Evolutionary conservation across 2,888 invertebrate species (phyloP).

Genomic region (Dioctria rufipes): DNA sequence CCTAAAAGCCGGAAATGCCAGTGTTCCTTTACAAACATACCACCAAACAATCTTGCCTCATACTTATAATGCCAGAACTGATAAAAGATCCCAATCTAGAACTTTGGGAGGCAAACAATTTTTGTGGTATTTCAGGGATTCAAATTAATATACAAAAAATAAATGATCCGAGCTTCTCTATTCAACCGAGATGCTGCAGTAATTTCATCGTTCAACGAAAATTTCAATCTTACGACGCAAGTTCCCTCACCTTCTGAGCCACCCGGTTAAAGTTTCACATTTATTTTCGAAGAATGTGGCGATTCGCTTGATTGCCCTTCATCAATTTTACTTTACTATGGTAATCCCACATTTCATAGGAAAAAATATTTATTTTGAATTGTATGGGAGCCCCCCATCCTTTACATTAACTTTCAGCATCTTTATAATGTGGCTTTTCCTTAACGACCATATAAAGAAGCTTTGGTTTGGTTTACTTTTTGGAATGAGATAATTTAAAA

Average conservation of each 20-base stretch:
- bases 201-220: background rate
- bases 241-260: background rate
- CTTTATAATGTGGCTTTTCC: no score
- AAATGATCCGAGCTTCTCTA: background rate
- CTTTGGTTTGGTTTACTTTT: no score
- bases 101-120: background rate
- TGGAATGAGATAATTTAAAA: no score
- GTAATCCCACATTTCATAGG: background rate
- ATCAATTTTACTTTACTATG: conserved; percentile 8
- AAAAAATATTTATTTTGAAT: no score
- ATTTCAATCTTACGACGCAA: background rate
- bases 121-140: conserved; percentile 17
- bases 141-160: conserved; percentile 34
- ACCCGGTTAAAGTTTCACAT: background rate
- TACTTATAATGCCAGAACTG: background rate
- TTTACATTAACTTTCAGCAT: no score
- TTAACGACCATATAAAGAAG: no score
- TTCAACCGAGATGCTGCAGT: background rate
- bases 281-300: background rate
- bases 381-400: no score
- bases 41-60: conserved; percentile 2
- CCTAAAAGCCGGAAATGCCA: background rate
- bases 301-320: conserved; percentile 2
- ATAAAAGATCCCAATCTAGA: background rate
- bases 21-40: background rate